These are phyloP conservation scores for Andricus grossulariae DNA, from an alignment of 1,140 invertebrate genomes.

Conservation along the genomic window DNA sequence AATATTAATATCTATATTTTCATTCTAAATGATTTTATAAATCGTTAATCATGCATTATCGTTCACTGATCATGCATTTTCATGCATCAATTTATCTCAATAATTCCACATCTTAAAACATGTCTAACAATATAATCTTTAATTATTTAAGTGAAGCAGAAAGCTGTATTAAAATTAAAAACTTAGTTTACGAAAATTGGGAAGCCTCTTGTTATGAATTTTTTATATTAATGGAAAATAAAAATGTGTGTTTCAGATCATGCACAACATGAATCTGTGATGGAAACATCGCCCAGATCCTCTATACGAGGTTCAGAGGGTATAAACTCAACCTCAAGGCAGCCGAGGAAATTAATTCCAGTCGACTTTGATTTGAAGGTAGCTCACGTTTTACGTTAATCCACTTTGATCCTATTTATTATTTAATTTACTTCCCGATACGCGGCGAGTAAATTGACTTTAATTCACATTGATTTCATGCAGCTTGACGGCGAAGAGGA, in stretches of 20 bases:
- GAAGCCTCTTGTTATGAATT: background rate
- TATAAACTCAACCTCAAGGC: constrained; percentile 42
- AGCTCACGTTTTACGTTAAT: background rate
- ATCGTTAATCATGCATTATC: background rate
- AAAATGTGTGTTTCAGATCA: constrained; percentile 42
- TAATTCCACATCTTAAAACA: too few relatives aligned
- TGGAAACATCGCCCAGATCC: constrained; percentile 55
- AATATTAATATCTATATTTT: too few relatives aligned
- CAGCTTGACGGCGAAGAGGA: constrained; percentile 70
- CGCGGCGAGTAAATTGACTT: background rate
- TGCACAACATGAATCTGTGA: constrained; percentile 42
- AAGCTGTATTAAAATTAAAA: too few relatives aligned
- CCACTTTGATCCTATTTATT: too few relatives aligned
- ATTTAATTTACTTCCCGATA: too few relatives aligned
- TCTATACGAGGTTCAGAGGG: constrained; percentile 52
- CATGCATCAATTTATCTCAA: background rate
- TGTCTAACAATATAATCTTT: too few relatives aligned
- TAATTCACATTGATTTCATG: constrained; percentile 3
- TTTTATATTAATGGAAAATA: constrained; percentile 14
- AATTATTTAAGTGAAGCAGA: too few relatives aligned
- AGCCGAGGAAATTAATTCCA: constrained; percentile 66
- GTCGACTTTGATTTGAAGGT: constrained; percentile 71
- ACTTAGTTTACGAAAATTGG: background rate
- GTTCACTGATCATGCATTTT: constrained; percentile 1
- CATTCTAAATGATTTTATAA: too few relatives aligned